phyloP scores from a whole-genome alignment of 2,113 vertebrate genomes.

The Cavia aperea region DNA sequence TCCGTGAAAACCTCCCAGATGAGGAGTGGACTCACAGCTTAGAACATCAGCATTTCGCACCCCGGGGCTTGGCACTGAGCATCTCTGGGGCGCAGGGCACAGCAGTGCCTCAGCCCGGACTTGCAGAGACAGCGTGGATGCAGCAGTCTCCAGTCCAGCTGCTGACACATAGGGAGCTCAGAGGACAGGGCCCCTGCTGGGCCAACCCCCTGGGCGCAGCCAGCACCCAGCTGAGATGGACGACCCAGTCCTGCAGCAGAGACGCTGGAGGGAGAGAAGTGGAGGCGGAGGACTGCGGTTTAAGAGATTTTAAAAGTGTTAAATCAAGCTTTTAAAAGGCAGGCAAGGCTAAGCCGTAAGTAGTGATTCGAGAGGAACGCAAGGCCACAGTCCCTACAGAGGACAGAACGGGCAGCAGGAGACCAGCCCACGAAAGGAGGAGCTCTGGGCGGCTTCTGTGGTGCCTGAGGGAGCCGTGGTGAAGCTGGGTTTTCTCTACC shows the following conservation, averaged over 20 bases:
- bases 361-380: background rate
- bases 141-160: background rate
- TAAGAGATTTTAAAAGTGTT: no score
- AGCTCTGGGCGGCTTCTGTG: background rate
- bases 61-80: background rate
- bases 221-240: background rate
- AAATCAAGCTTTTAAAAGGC: background rate
- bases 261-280: background rate
- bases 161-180: background rate
- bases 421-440: background rate
- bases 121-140: no score
- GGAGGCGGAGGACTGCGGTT: background rate
- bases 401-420: background rate
- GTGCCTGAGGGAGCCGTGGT: accelerated
- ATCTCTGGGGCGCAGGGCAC: no score
- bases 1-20: background rate
- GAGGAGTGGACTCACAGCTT: background rate
- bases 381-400: no score
- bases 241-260: background rate
- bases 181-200: background rate
- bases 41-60: background rate
- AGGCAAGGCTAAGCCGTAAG: background rate
- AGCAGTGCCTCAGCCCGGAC: accelerated
- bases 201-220: background rate
- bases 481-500: background rate